Percentiles rank a stretch among this genome's conserved stretches.
phyloP scores from a whole-genome alignment of 2,888 invertebrate species.

The Ypsolopha scabrella region DNA sequence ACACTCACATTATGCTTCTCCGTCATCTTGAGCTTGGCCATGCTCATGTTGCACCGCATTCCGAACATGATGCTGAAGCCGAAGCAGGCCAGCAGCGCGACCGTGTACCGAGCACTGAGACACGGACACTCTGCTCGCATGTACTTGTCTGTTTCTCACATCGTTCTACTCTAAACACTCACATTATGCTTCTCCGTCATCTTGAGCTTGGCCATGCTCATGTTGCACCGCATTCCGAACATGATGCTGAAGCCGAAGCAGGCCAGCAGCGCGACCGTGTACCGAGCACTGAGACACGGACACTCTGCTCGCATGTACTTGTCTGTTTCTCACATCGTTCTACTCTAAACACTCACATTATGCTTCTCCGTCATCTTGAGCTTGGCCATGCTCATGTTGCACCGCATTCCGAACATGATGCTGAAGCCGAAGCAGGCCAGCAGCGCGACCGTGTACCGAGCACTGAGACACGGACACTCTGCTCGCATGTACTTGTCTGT shows the following conservation, averaged over 20 bases:
- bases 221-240: conserved; percentile 98
- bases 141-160: conserved; percentile 44
- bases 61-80: conserved; percentile 97
- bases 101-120: conserved; percentile 87
- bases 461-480: conserved; percentile 87
- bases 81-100: conserved; percentile 86
- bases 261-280: conserved; percentile 87
- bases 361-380: conserved; percentile 78
- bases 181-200: conserved; percentile 72
- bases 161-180: conserved; percentile 16
- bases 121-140: conserved; percentile 89
- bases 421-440: conserved; percentile 91
- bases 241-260: conserved; percentile 93
- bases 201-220: conserved; percentile 96
- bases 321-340: too few relatives aligned
- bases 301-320: conserved; percentile 85
- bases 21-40: conserved; percentile 90
- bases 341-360: conserved; percentile 29
- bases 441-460: conserved; percentile 88
- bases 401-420: conserved; percentile 97
- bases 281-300: conserved; percentile 87
- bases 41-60: conserved; percentile 99
- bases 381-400: conserved; percentile 99
- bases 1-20: conserved; percentile 61
- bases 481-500: conserved; percentile 75